Evolutionary conservation across 2,888 invertebrate species (phyloP).

Genomic region (Ormyrus pomaceus): DNA sequence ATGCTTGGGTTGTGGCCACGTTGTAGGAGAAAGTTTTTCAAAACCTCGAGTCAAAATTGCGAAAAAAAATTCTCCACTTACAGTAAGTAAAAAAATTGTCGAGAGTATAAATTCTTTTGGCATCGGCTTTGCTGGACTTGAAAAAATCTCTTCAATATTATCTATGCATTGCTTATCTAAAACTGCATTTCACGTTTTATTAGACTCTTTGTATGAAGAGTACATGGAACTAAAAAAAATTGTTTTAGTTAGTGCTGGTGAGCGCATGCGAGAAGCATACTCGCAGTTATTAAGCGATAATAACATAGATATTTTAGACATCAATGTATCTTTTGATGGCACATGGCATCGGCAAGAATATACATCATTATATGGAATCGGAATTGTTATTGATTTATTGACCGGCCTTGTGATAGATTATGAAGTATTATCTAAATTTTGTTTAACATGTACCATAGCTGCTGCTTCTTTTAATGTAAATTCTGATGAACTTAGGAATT

Average conservation of each 20-base stretch:
- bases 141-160: not conserved
- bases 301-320: not conserved
- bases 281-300: not conserved
- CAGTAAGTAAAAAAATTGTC: not conserved
- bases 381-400: not conserved
- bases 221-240: not conserved
- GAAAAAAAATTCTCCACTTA: not conserved
- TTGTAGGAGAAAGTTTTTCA: conserved; percentile 5
- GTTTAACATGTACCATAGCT: not conserved
- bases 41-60: not conserved
- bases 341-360: not conserved
- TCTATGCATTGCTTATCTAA: conserved; percentile 5
- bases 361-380: not conserved
- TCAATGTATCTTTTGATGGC: not conserved
- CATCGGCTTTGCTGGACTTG: conserved; percentile 2
- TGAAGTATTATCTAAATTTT: not conserved
- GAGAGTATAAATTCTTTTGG: not conserved
- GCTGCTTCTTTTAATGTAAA: not conserved
- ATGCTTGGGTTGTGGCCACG: not conserved
- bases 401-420: not conserved
- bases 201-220: not conserved
- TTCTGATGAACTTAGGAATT: not conserved
- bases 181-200: not conserved
- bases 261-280: not conserved
- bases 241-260: not conserved